phyloP scores from a whole-genome alignment of 1,140 invertebrate species.

The Zaprionus capensis region DNA sequence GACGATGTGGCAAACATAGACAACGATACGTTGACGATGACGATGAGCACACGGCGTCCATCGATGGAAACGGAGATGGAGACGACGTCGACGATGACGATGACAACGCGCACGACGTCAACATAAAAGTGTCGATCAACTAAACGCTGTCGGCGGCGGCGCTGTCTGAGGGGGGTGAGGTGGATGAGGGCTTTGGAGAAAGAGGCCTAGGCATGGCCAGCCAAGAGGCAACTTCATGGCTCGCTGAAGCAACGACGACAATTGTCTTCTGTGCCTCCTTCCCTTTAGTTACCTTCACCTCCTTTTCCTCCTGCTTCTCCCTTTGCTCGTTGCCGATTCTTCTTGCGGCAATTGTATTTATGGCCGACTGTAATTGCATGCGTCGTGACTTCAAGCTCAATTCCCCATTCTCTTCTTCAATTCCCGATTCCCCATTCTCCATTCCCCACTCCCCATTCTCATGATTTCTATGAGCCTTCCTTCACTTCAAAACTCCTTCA shows the following conservation, averaged over 20 bases:
- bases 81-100: constrained; percentile 62
- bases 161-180: constrained; percentile 14
- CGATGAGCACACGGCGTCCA: constrained; percentile 29
- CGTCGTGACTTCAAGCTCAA: constrained; percentile 52
- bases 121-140: constrained; percentile 83
- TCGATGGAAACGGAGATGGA: constrained; percentile 22
- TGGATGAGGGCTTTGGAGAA: constrained; percentile 7
- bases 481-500: background rate
- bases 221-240: constrained; percentile 76
- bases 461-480: background rate
- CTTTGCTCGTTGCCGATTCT: constrained; percentile 58
- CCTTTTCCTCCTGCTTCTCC: constrained; percentile 29
- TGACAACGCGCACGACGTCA: constrained; percentile 81
- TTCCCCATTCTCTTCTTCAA: background rate
- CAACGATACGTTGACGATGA: constrained; percentile 18
- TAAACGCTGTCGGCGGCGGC: constrained; percentile 69
- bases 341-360: constrained; percentile 75
- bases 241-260: constrained; percentile 49
- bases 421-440: constrained; percentile 1
- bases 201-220: constrained; percentile 53
- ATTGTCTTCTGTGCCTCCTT: constrained; percentile 22
- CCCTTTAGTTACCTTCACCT: background rate
- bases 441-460: background rate
- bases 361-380: constrained; percentile 75
- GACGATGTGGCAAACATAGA: constrained; percentile 26